Evolutionary conservation across 2,113 vertebrate genomes (phyloP).

Genomic region (Dicrurus megarhynchus): DNA sequence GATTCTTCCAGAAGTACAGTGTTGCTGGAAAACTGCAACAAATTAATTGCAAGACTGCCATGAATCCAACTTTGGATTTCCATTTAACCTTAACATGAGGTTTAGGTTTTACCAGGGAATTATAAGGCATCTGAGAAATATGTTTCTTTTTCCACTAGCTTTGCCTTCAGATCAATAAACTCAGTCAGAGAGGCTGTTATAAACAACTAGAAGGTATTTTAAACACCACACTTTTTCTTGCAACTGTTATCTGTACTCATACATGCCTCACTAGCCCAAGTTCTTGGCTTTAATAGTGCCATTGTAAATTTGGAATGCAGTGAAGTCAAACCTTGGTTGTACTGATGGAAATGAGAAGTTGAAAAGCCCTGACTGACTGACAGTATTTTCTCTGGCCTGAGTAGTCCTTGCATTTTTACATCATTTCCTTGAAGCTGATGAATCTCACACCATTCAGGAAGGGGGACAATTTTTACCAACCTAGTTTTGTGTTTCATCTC

Average conservation of each 20-base stretch:
- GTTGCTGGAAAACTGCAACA: background rate
- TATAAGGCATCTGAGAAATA: background rate
- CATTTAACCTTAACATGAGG: background rate
- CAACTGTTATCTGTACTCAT: background rate
- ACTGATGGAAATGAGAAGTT: background rate
- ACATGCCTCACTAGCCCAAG: background rate
- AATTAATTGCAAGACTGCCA: background rate
- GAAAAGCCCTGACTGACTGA: background rate
- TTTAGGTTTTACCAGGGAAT: background rate
- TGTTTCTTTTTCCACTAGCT: background rate
- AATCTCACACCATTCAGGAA: background rate
- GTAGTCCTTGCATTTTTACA: background rate
- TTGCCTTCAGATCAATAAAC: conserved; percentile 5
- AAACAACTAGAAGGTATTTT: background rate
- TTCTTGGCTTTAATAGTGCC: background rate
- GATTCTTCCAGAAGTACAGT: background rate
- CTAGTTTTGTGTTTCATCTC: background rate
- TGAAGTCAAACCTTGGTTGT: background rate
- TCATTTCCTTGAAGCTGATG: background rate
- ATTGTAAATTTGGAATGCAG: background rate
- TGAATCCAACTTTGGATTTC: background rate
- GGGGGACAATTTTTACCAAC: background rate
- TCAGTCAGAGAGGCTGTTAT: background rate
- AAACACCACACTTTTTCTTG: background rate
- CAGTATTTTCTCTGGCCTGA: background rate